Conservation (phyloP, 2,797 vertebrate genomes). For the Tangara arthus region DNA sequence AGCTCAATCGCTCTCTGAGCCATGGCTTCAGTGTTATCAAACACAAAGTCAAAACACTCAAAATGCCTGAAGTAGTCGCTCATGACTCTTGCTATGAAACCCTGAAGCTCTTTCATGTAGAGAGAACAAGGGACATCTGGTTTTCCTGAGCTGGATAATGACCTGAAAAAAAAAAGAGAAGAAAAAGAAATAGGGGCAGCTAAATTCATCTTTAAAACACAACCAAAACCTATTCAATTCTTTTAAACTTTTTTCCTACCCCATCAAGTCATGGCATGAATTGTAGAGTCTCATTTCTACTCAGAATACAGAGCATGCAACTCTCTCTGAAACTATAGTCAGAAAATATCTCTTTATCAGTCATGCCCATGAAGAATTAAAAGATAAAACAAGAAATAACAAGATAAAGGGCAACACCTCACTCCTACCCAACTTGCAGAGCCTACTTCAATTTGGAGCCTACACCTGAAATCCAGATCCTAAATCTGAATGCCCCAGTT, state of each 20-base stretch:
- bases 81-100: slow-evolving; percentile 92
- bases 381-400: neutral
- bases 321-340: neutral
- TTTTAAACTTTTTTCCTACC: neutral
- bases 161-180: slow-evolving; percentile 70
- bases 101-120: slow-evolving; percentile 97
- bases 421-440: neutral
- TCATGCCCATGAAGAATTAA: neutral
- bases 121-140: slow-evolving; percentile 92
- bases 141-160: slow-evolving; percentile 78
- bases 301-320: neutral
- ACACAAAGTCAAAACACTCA: slow-evolving; percentile 92
- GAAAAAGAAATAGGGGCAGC: neutral
- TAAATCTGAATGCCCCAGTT: neutral
- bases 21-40: slow-evolving; percentile 87
- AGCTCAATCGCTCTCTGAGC: slow-evolving; percentile 89
- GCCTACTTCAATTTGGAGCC: neutral
- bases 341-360: neutral
- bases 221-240: neutral
- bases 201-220: slow-evolving; percentile 34
- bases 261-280: neutral
- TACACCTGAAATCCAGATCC: neutral
- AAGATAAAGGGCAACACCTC: neutral
- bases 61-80: slow-evolving; percentile 91
- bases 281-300: neutral